These are phyloP conservation scores for Verasper variegatus DNA, from an alignment of 2,113 vertebrate species.

Conservation along the genomic window DNA sequence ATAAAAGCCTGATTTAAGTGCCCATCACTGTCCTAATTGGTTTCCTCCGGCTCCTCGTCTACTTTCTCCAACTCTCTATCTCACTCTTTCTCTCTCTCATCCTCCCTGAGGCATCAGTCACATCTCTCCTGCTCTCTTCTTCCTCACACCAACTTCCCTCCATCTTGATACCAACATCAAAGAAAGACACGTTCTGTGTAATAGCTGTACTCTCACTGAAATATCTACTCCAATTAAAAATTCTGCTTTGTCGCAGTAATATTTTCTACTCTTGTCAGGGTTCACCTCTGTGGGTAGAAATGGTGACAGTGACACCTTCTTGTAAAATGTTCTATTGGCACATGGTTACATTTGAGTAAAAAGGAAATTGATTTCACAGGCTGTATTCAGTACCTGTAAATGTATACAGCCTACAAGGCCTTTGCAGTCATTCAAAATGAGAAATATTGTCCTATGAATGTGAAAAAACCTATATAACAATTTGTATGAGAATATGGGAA, in stretches of 20 bases:
- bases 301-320: not conserved
- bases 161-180: not conserved
- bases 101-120: conserved; percentile 27
- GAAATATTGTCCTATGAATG: not conserved
- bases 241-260: not conserved
- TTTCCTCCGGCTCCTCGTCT: conserved; percentile 65
- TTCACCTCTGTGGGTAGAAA: not conserved
- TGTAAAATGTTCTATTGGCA: not conserved
- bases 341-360: not conserved
- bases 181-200: not conserved
- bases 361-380: not conserved
- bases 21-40: conserved; percentile 72
- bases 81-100: conserved; percentile 34
- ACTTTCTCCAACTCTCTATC: conserved; percentile 49
- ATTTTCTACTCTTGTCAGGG: not conserved
- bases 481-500: not conserved
- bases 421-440: not conserved
- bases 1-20: conserved; percentile 71
- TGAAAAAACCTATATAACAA: not conserved
- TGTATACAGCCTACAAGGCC: not conserved
- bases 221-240: not conserved
- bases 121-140: conserved; percentile 23
- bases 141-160: conserved; percentile 2
- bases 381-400: not conserved
- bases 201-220: not conserved